Conservation (phyloP, 2,113 vertebrate genomes). For the Syngnathus scovelli region DNA sequence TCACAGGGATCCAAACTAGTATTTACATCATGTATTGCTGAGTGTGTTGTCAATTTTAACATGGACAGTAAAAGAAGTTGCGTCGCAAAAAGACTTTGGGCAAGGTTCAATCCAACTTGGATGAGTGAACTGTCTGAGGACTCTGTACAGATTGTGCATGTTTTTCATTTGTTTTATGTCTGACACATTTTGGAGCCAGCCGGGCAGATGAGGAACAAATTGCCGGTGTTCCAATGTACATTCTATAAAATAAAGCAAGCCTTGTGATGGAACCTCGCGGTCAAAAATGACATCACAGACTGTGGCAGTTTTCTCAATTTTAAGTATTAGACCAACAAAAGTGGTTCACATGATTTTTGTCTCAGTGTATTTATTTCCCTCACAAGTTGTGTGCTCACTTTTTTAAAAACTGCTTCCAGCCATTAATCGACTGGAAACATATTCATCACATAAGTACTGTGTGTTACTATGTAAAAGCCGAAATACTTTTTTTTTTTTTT, state of each 20-base stretch:
- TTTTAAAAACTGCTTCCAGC: background rate
- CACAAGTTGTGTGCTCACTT: background rate
- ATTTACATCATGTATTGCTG: background rate
- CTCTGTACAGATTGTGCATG: background rate
- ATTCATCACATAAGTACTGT: background rate
- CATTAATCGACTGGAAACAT: background rate
- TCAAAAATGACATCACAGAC: background rate
- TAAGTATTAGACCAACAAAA: background rate
- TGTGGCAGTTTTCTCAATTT: background rate
- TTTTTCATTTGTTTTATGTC: background rate
- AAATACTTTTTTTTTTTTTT: background rate
- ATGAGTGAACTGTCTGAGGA: background rate
- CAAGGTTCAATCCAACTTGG: background rate
- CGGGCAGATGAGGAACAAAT: background rate
- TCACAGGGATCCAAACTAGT: background rate
- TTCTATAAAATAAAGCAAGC: slow-evolving; percentile 1
- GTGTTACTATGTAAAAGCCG: background rate
- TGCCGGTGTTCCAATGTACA: background rate
- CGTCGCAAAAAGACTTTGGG: background rate
- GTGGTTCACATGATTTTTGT: background rate
- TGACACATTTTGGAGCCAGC: background rate
- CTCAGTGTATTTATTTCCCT: background rate
- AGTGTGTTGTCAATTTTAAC: background rate
- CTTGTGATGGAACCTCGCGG: background rate
- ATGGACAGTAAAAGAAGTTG: background rate